phyloP scores from a whole-genome alignment of 2,113 vertebrate species.

The Pangasianodon hypophthalmus region DNA sequence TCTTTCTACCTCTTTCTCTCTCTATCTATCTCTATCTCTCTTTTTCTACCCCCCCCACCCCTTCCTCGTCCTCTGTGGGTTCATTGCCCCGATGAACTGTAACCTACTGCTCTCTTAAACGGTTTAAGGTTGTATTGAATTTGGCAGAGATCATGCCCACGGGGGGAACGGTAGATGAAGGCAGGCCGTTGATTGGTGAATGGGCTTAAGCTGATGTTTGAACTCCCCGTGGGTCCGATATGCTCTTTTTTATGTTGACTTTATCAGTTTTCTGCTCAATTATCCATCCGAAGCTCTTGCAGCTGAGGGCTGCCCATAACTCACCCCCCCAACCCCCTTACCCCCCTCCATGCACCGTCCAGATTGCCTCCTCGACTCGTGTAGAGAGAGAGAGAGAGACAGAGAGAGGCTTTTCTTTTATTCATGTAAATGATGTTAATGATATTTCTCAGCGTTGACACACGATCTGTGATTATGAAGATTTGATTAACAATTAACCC shows the following conservation, averaged over 20 bases:
- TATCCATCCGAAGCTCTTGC: slow-evolving; percentile 88
- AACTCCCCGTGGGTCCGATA: slow-evolving; percentile 91
- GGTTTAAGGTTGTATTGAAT: slow-evolving; percentile 49
- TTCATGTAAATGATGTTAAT: slow-evolving; percentile 38
- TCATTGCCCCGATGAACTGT: slow-evolving; percentile 42
- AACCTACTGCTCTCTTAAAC: slow-evolving; percentile 46
- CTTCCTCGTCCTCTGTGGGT: not conserved
- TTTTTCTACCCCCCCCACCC: not conserved
- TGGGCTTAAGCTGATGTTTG: slow-evolving; percentile 99
- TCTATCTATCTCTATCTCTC: slow-evolving; percentile 39
- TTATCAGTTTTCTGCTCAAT: slow-evolving; percentile 99
- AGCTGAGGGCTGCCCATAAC: slow-evolving; percentile 68
- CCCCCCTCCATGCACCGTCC: slow-evolving; percentile 61
- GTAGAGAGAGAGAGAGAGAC: not conserved
- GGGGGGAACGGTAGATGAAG: slow-evolving; percentile 87
- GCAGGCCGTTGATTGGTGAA: slow-evolving; percentile 93
- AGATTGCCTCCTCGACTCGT: slow-evolving; percentile 11
- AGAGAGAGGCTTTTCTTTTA: slow-evolving; percentile 17
- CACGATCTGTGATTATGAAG: slow-evolving; percentile 29
- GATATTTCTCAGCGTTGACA: slow-evolving; percentile 28
- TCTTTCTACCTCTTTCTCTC: slow-evolving; percentile 76
- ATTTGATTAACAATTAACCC: slow-evolving; percentile 41
- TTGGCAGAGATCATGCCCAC: slow-evolving; percentile 67
- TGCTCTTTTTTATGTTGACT: slow-evolving; percentile 96
- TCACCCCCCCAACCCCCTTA: slow-evolving; percentile 55